phyloP scores from a whole-genome alignment of 2,113 vertebrate genomes.

The Sterrhoptilus dennistouni region DNA sequence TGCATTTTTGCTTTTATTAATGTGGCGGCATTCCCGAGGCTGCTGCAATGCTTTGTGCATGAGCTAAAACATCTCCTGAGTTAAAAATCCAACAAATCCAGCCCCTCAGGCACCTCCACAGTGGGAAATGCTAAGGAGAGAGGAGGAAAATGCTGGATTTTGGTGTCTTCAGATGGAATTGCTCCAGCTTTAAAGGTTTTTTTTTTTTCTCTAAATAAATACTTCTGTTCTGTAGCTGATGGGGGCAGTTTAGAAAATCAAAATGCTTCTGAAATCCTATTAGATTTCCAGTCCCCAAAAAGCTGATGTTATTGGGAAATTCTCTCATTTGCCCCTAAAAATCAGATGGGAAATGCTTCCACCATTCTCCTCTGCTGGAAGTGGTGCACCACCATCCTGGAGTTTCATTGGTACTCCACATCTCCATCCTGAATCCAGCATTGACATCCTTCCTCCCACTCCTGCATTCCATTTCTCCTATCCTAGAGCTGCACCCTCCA shows the following conservation, averaged over 20 bases:
- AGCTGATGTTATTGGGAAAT: not conserved
- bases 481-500: not conserved
- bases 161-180: not conserved
- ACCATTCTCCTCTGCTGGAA: not conserved
- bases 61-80: not conserved
- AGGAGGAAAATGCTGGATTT: not conserved
- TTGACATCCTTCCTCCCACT: not conserved
- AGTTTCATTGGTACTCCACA: not conserved
- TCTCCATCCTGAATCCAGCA: not conserved
- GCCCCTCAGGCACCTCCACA: not conserved
- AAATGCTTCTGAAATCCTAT: not conserved
- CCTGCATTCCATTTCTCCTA: not conserved
- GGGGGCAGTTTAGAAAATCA: not conserved
- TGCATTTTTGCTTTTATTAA: slow-evolving; percentile 74
- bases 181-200: not conserved
- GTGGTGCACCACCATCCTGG: not conserved
- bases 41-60: slow-evolving; percentile 1
- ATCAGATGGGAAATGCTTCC: not conserved
- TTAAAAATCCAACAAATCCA: not conserved
- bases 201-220: not conserved
- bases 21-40: slow-evolving; percentile 66
- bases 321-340: not conserved
- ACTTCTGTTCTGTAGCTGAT: not conserved
- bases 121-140: not conserved
- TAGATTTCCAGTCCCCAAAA: accelerated